Evolutionary conservation across 2,113 vertebrate species (phyloP).

Genomic region (Alligator sinensis): DNA sequence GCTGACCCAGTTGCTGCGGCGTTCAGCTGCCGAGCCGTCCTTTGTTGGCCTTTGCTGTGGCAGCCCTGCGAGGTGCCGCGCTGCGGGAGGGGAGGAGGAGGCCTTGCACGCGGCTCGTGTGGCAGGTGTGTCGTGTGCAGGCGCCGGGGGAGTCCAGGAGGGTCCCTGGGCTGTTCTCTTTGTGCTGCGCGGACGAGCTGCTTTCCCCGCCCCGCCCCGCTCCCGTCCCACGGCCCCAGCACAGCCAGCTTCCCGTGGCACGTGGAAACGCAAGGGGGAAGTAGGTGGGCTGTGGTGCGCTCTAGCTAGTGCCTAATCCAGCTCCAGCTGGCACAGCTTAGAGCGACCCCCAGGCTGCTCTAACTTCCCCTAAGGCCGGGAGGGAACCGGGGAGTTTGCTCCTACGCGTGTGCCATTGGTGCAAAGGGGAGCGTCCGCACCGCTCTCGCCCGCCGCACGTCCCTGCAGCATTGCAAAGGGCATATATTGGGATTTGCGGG

Average conservation of each 20-base stretch:
- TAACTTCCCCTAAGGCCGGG: background rate
- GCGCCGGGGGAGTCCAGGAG: background rate
- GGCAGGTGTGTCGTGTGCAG: background rate
- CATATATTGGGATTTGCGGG: no score
- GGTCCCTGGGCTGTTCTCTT: background rate
- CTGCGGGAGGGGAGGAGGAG: background rate
- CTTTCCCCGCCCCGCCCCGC: background rate
- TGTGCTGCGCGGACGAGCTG: background rate
- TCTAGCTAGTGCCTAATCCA: background rate
- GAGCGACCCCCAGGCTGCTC: fast-evolving
- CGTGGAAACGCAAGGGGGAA: background rate
- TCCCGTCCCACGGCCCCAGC: no score
- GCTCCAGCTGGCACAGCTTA: fast-evolving
- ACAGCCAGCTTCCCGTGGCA: background rate
- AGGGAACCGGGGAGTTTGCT: background rate
- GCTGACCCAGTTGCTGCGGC: background rate
- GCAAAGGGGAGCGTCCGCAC: no score
- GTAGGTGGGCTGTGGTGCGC: background rate
- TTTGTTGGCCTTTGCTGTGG: background rate
- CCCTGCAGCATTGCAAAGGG: no score
- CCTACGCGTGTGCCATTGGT: no score
- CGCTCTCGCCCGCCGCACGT: no score
- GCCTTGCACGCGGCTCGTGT: background rate
- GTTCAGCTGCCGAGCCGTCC: background rate
- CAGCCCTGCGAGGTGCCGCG: background rate